Evolutionary conservation across 2,797 vertebrate species (phyloP).

Genomic region (Enteromius anoplus): DNA sequence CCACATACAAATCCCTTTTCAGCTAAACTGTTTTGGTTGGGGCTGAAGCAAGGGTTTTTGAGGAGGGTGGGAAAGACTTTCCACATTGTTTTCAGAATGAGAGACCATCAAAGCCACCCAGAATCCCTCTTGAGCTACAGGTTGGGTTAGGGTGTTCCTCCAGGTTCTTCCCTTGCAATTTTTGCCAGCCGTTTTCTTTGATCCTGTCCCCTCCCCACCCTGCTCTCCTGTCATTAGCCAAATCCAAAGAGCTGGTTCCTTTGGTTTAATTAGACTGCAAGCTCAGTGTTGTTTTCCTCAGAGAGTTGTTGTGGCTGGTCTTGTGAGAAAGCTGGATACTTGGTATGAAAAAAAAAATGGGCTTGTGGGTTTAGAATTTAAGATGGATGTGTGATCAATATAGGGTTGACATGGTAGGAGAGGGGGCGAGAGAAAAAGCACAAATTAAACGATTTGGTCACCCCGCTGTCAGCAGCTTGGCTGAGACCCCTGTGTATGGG

Average conservation of each 20-base stretch:
- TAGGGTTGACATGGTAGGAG: background rate
- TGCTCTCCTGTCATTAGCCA: slow-evolving; percentile 55
- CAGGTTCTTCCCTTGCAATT: slow-evolving; percentile 31
- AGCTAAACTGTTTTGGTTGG: background rate
- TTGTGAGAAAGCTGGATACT: slow-evolving; percentile 13
- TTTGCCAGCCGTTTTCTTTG: slow-evolving; percentile 52
- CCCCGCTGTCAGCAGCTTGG: slow-evolving; percentile 16
- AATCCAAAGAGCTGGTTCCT: slow-evolving; percentile 39
- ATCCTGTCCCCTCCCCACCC: slow-evolving; percentile 32
- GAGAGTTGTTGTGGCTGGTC: slow-evolving; percentile 15
- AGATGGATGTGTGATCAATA: slow-evolving; percentile 20
- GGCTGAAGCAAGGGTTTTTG: background rate
- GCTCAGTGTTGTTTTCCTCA: slow-evolving; percentile 21
- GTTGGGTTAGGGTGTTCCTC: background rate
- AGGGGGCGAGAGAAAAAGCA: slow-evolving; percentile 22
- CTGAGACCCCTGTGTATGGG: slow-evolving; percentile 39
- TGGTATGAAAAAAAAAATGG: background rate
- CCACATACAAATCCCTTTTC: background rate
- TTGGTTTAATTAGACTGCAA: slow-evolving; percentile 48
- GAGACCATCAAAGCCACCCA: slow-evolving; percentile 27
- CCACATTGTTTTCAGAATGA: slow-evolving; percentile 19
- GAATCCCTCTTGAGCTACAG: slow-evolving; percentile 19
- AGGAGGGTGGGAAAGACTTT: slow-evolving; percentile 8
- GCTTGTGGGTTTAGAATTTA: background rate
- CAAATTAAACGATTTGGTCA: slow-evolving; percentile 57